Evolutionary conservation across 1,140 invertebrate species (phyloP).

Genomic region (Diorhabda elongata): DNA sequence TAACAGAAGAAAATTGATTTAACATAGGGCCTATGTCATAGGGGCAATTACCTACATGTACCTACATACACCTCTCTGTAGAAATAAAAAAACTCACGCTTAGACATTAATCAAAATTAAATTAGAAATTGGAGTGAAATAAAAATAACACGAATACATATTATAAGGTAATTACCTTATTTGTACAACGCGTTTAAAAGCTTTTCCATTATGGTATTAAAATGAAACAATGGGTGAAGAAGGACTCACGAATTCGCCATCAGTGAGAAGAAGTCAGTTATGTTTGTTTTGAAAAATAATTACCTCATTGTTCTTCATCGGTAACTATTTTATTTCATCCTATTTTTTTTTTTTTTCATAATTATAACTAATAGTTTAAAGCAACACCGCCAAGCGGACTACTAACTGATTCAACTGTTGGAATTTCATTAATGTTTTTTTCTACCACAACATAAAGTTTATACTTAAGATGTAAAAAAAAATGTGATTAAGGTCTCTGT

Average conservation of each 20-base stretch:
- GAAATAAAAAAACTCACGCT: neutral
- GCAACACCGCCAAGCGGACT: no score
- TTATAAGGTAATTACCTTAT: slow-evolving; percentile 18
- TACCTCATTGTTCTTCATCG: neutral
- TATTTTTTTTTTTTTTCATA: neutral
- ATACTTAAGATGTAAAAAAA: neutral
- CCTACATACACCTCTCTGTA: neutral
- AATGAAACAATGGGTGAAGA: slow-evolving; percentile 13
- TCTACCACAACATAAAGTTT: neutral
- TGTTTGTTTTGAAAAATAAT: neutral
- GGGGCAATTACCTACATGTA: neutral
- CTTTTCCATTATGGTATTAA: slow-evolving; percentile 9
- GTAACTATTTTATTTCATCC: neutral
- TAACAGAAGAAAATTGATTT: no score
- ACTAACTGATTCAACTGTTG: no score
- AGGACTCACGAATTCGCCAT: slow-evolving; percentile 16
- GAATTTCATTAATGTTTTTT: neutral
- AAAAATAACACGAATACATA: slow-evolving; percentile 8
- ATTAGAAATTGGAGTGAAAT: neutral
- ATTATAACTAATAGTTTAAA: no score
- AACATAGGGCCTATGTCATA: no score
- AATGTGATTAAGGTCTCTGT: neutral
- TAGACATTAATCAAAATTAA: slow-evolving; percentile 15
- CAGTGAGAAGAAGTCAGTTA: neutral
- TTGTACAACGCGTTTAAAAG: slow-evolving; percentile 13